phyloP scores from a whole-genome alignment of 2,797 vertebrate genomes.

The Pitangus sulphuratus region DNA sequence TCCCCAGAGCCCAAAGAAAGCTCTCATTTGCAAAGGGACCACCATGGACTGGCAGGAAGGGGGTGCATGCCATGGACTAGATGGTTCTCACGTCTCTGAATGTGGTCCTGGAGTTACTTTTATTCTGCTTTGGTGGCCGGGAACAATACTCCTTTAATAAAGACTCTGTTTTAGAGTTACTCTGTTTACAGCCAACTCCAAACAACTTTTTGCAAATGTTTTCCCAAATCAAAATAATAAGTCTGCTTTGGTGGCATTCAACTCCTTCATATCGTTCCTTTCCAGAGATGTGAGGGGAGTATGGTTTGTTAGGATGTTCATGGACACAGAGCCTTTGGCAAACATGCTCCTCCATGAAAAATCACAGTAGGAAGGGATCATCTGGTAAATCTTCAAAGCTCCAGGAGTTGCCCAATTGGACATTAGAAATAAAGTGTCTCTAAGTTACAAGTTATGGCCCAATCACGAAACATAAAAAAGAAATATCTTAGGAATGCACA shows the following conservation, averaged over 20 bases:
- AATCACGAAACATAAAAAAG: neutral
- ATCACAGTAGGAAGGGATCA: conserved; percentile 46
- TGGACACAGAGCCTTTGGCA: neutral
- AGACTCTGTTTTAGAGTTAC: conserved; percentile 2
- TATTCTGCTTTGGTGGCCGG: conserved; percentile 44
- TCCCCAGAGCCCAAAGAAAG: neutral
- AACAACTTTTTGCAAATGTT: conserved; percentile 11
- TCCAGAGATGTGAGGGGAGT: conserved; percentile 7
- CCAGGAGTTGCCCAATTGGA: conserved; percentile 1
- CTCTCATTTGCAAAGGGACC: neutral
- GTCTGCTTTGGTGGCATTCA: conserved; percentile 50
- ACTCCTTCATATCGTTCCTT: neutral
- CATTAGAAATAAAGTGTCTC: neutral
- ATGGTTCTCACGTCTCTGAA: conserved; percentile 3
- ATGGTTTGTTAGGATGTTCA: neutral
- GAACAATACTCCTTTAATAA: conserved; percentile 23
- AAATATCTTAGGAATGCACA: neutral
- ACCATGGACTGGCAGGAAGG: neutral
- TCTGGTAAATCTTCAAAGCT: conserved; percentile 52
- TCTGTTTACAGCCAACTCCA: conserved; percentile 1
- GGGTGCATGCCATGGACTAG: neutral
- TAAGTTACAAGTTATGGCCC: neutral
- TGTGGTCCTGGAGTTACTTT: conserved; percentile 29
- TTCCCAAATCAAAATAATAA: conserved; percentile 39
- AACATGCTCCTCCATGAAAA: neutral